Evolutionary conservation across 2,797 vertebrate species (phyloP), one percentile per base, ranked within the genome.

Genomic region (Tauraco hartlaubi): DNA sequence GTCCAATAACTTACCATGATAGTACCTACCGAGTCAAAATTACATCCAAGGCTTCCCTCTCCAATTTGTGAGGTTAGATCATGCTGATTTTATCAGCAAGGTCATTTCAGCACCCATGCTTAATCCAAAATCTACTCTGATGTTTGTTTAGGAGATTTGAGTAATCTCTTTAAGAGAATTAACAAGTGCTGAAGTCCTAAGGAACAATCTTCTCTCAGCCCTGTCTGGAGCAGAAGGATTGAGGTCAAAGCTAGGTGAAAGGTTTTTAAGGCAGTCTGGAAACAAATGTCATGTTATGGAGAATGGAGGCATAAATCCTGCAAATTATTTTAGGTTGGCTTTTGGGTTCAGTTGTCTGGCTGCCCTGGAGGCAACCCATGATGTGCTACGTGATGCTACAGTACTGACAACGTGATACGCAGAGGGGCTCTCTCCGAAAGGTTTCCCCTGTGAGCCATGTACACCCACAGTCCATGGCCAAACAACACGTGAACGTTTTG

Each of bases 131-230:
- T 56, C 91, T 94, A 88, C 82, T 81, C 85, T 74, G 79, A 86
- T 95, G 41, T 82, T 97, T 95, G 77, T 93, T 95, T 90, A 95
- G 90, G 56, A 86, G 96, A 95, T 96, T 87, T 88, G 49, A 85
- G 33, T 96, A 96, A 97, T 96, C 96, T 96, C 94, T 95, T 95
- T 94, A 95, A 88, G 92, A 74, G 94, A 91, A 96, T 97, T 95
- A 97, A 89, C 82, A 67, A 86, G 79, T 48, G 62, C 48, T 92
- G 46, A 37, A 85, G 74, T 79, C 67, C 68, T 78, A 93, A 86
- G 58, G 95, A 94, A 11, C 74, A 87, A 59, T 81, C 55, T 74
- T 88, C 62, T 78, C 79, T 80, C 67, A 62, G 49, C 29, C 22
- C 37, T 71, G 55, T 90, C 67, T 43, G 13, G 56, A 90, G 71